Evolutionary conservation across 2,797 vertebrate species (phyloP).

Genomic region (Hippopotamyrus pictus): DNA sequence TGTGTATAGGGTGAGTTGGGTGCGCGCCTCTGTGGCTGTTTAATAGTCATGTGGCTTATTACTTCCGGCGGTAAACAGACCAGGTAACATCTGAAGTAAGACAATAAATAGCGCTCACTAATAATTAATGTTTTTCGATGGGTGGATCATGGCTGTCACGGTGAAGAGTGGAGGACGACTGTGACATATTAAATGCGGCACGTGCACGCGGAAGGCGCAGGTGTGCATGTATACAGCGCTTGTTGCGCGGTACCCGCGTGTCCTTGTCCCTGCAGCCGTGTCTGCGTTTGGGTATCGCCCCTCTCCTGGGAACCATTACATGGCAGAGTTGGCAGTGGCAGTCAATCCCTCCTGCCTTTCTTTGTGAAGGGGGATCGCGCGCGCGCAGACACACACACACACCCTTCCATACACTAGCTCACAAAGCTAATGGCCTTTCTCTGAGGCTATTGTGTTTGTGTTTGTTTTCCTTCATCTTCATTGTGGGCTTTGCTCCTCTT

Average conservation of each 20-base stretch:
- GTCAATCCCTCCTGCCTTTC: not conserved
- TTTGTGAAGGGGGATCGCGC: not conserved
- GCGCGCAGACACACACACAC: not conserved
- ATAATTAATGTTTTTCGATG: not conserved
- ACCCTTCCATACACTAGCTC: not conserved
- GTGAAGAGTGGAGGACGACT: not conserved
- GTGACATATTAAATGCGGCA: not conserved
- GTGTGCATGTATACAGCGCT: not conserved
- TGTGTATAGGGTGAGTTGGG: not conserved
- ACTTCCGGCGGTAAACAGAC: not conserved
- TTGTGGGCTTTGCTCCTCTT: not conserved
- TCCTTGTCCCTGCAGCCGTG: not conserved
- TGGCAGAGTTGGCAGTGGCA: not conserved
- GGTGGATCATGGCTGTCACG: not conserved
- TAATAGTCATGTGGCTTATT: not conserved
- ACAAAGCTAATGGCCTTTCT: not conserved
- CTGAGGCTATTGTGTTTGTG: not conserved
- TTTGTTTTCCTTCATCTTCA: not conserved
- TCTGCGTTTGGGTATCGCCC: not conserved
- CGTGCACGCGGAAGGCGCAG: not conserved
- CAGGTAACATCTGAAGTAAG: not conserved
- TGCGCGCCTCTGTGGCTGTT: not conserved
- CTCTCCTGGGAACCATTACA: not conserved
- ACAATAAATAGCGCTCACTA: not conserved
- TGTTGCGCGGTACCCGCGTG: not conserved